Conservation (phyloP, 2,113 vertebrate species). For the Micronycteris hirsuta region DNA sequence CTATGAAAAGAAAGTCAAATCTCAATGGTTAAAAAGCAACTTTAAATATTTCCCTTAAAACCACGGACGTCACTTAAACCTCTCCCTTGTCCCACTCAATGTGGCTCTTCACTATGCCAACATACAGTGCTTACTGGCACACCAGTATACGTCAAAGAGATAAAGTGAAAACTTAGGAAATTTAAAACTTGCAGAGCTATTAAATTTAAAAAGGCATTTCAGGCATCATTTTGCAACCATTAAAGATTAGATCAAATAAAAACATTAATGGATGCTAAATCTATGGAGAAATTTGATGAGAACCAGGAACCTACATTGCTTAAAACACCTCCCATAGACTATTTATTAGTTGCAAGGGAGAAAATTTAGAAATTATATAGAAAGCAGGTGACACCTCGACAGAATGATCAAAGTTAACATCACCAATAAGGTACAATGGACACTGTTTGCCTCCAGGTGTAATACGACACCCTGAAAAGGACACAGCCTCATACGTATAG, state of each 20-base stretch:
- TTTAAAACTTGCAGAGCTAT: background rate
- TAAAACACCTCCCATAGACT: background rate
- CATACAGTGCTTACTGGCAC: background rate
- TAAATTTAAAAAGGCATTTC: constrained; percentile 11
- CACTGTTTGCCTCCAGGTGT: background rate
- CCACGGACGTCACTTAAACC: background rate
- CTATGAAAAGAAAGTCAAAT: constrained; percentile 60
- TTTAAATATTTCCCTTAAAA: constrained; percentile 73
- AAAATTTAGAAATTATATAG: background rate
- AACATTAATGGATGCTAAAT: background rate
- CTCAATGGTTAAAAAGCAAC: constrained; percentile 56
- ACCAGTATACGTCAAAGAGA: background rate
- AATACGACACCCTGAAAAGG: background rate
- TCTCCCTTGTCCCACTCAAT: background rate
- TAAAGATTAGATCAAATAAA: constrained; percentile 3
- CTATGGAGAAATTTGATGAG: background rate
- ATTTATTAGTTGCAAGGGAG: background rate
- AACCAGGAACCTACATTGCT: background rate
- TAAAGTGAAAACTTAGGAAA: background rate
- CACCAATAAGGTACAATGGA: background rate
- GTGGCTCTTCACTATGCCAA: background rate
- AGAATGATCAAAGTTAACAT: constrained; percentile 6
- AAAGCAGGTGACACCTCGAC: background rate
- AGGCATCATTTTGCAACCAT: background rate
- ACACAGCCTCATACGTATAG: background rate